phyloP scores from a whole-genome alignment of 2,888 invertebrate genomes.

The Ephialtes manifestator region DNA sequence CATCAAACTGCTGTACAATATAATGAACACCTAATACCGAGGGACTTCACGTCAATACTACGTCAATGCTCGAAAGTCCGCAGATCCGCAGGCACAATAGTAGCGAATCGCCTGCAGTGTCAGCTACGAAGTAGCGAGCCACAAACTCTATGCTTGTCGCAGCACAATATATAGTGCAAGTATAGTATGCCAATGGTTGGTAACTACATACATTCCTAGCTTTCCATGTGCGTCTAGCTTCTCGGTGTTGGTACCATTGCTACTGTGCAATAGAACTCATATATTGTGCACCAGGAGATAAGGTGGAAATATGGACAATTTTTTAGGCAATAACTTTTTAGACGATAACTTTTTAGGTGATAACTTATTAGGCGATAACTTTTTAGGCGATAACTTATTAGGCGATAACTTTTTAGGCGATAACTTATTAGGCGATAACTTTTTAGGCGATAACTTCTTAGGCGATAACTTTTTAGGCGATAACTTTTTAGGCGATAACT shows the following conservation, averaged over 20 bases:
- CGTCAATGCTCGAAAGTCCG: slow-evolving; percentile 35
- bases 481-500: too few relatives aligned
- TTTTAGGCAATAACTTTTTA: neutral
- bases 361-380: too few relatives aligned
- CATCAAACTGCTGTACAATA: slow-evolving; percentile 28
- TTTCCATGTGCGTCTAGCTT: neutral
- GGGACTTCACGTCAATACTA: slow-evolving; percentile 11
- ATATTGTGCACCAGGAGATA: neutral
- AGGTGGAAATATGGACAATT: neutral
- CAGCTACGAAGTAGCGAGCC: slow-evolving; percentile 1
- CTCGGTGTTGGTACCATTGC: neutral
- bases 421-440: neutral
- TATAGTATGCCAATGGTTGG: slow-evolving; percentile 11
- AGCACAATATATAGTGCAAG: neutral
- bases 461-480: too few relatives aligned
- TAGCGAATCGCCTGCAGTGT: slow-evolving; percentile 11
- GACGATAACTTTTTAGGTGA: too few relatives aligned
- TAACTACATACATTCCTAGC: neutral
- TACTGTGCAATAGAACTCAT: neutral
- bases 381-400: too few relatives aligned
- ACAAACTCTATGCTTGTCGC: neutral
- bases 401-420: too few relatives aligned
- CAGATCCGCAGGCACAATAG: slow-evolving; percentile 28
- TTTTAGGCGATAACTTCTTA: neutral
- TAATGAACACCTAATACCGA: slow-evolving; percentile 43